phyloP scores from a whole-genome alignment of 2,888 invertebrate genomes.

The Molanna angustata region DNA sequence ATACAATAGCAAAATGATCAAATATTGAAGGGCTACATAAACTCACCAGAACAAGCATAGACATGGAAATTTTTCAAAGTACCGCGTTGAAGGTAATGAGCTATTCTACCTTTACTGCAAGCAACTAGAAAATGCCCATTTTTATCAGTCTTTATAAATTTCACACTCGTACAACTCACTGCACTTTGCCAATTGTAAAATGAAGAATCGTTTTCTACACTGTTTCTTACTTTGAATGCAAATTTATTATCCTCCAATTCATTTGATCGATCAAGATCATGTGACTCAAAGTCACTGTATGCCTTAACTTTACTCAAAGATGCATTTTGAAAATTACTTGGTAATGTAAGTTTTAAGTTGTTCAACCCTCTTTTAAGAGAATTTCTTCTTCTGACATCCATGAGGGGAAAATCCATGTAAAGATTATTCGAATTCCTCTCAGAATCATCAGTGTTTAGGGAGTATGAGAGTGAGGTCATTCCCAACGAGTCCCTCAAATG shows the following conservation, averaged over 20 bases:
- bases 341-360: not conserved
- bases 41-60: constrained; percentile 24
- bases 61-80: constrained; percentile 13
- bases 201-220: not conserved
- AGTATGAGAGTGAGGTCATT: not conserved
- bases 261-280: not conserved
- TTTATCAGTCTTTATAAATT: constrained; percentile 9
- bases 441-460: not conserved
- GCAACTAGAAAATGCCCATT: constrained; percentile 19
- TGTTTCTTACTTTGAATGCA: not conserved
- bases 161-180: constrained; percentile 14
- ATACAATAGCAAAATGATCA: too few relatives aligned
- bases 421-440: constrained; percentile 4
- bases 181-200: constrained; percentile 1
- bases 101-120: constrained; percentile 20
- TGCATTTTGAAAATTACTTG: not conserved
- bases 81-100: constrained; percentile 18
- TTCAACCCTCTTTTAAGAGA: constrained; percentile 17
- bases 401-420: constrained; percentile 20
- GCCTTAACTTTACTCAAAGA: not conserved
- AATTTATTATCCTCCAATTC: not conserved
- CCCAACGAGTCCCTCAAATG: constrained; percentile 36
- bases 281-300: not conserved
- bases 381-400: constrained; percentile 19
- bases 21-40: too few relatives aligned